Base-by-base conservation (phyloP, 2,797 vertebrate genomes). In the Heliangelus exortis region DNA sequence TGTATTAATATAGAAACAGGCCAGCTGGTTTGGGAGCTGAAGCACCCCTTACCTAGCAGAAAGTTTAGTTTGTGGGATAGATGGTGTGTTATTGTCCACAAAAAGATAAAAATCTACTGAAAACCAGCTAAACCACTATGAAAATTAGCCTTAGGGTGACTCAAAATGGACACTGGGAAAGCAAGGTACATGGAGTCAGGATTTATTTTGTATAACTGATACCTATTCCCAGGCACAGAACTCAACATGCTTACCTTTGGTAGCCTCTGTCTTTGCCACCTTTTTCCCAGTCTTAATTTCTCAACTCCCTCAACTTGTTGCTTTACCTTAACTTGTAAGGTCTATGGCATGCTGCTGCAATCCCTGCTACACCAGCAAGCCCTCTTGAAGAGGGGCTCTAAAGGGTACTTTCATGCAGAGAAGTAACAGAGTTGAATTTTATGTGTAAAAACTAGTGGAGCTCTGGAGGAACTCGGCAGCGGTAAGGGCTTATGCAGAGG, bases 401-500 rank as follows among this genome's bases (percentile, higher is more conserved):
- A n/a, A 21, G 66, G 22, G 22, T 72, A 62, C 20, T 72, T 83
- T 53, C 47, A 86, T 15, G 69, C 62, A 89, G 72, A 92, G 53
- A 80, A 89, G 57, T 84, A 73, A 84, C 57, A 65, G 72, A 84
- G 53, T 92, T 81, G 80, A 93, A 89, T 91, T 93, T 57, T 75
- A 62, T 7, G 48, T 72, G 63, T 50, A 69, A 93, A 89, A 95
- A 33, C 69, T 22, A 91, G 76, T 76, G 63, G 89, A 95, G 31
- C 73, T 83, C 89, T 89, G 87, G 79, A 92, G 92, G 69, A 45
- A 78, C 87, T 94, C 82, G 61, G 6, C 87, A 84, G 89, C 3
- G 26, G 84, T 91, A 92, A 92, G 95, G 93, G 91, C 73, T 94
- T 89, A 62, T 72, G 94, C 93, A 94, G 93, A 89, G 90, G 84